phyloP scores from a whole-genome alignment of 1,140 invertebrate genomes.

The Drosophila sulfurigaster region DNA sequence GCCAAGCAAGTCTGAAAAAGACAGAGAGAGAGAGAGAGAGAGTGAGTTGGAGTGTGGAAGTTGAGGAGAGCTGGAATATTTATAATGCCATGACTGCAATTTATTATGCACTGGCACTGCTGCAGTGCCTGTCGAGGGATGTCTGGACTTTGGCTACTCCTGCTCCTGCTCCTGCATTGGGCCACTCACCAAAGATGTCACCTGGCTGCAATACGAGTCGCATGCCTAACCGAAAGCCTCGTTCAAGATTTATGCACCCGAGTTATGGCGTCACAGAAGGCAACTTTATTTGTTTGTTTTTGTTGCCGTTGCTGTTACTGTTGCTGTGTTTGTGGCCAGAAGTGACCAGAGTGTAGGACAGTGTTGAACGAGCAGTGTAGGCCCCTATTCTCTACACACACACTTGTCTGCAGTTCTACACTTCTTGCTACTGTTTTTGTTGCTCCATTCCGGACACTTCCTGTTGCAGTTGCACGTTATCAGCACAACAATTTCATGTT shows the following conservation, averaged over 20 bases:
- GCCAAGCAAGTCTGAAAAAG: conserved; percentile 25
- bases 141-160: conserved; percentile 46
- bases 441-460: conserved; percentile 58
- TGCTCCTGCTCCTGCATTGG: conserved; percentile 20
- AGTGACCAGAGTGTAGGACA: background rate
- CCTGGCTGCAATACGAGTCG: conserved; percentile 35
- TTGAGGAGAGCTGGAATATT: conserved; percentile 57
- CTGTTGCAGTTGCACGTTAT: conserved; percentile 68
- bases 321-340: conserved; percentile 25
- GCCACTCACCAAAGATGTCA: conserved; percentile 78
- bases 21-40: background rate
- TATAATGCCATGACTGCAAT: conserved; percentile 79
- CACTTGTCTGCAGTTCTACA: conserved; percentile 7
- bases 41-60: background rate
- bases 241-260: conserved; percentile 75
- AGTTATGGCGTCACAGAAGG: conserved; percentile 74
- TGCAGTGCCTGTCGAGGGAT: conserved; percentile 43
- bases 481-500: conserved; percentile 63
- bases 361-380: background rate
- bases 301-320: no score
- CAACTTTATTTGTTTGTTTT: conserved; percentile 63
- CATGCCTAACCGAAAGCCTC: conserved; percentile 20
- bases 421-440: conserved; percentile 21
- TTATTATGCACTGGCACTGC: conserved; percentile 75
- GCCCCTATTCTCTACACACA: background rate